Evolutionary conservation across 2,797 vertebrate genomes (phyloP).

Genomic region (Gorsachius magnificus): DNA sequence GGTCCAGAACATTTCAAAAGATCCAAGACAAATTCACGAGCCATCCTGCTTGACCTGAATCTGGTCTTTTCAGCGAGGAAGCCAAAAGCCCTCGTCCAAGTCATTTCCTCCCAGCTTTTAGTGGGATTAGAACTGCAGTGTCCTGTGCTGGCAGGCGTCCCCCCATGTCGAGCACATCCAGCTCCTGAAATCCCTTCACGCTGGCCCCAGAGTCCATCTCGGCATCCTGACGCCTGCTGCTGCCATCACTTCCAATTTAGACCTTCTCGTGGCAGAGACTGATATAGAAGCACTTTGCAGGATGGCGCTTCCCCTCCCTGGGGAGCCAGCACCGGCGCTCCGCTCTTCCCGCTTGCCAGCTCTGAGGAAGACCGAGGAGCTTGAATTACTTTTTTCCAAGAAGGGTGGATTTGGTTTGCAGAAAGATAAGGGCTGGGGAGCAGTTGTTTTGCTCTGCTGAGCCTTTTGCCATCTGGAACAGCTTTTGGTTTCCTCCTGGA

Average conservation of each 20-base stretch:
- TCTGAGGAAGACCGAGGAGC: not conserved
- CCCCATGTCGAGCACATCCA: not conserved
- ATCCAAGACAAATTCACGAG: slow-evolving; percentile 6
- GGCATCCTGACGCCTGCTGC: accelerated
- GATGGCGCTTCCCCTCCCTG: not conserved
- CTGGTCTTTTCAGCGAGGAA: not conserved
- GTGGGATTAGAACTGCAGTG: not conserved
- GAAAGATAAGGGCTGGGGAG: slow-evolving; percentile 2
- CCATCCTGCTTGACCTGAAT: not conserved
- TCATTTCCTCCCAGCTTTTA: not conserved
- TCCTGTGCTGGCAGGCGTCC: not conserved
- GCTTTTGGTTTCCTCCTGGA: slow-evolving; percentile 12
- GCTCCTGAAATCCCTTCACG: not conserved
- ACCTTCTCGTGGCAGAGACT: not conserved
- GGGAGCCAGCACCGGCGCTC: not conserved
- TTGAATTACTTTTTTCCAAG: slow-evolving; percentile 37
- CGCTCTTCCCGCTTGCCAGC: not conserved
- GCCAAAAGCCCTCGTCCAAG: not conserved
- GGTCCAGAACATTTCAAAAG: slow-evolving; percentile 1
- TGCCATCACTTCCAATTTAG: slow-evolving; percentile 5
- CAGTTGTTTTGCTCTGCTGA: not conserved
- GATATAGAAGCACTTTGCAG: slow-evolving; percentile 29
- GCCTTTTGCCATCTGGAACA: slow-evolving; percentile 31
- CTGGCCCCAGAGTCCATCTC: not conserved
- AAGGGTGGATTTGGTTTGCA: slow-evolving; percentile 32